Evolutionary conservation across 2,888 invertebrate species (phyloP), one percentile per base, ranked within the genome.

Genomic region (Mythimna albipuncta): DNA sequence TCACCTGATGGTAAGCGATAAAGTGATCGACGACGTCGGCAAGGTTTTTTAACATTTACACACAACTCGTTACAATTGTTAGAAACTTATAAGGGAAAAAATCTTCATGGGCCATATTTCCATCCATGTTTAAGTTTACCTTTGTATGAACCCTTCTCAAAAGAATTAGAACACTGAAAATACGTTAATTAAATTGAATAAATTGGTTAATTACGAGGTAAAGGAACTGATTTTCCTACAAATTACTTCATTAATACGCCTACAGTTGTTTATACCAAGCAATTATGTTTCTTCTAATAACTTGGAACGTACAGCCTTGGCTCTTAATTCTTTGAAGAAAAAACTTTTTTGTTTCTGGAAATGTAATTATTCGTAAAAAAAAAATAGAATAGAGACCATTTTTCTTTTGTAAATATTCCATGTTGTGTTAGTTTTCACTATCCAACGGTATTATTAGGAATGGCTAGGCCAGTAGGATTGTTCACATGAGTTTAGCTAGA

Each of bases 381-480:
- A 68, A 61, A 50, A 41, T 81, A 75, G 81, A 82, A 81, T 77
- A 64, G 62, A 68, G 52, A 41, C 62, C 69, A 76, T 78, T 80
- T 79, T 74, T 72, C 78, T 79, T 82, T 84, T 80, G 79, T 80
- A 83, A 83, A 84, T 89, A 74, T 79, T 80, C 79, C 77, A 78
- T 67, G 41, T 66, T 44, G 32, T 7, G 73, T 50, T 19, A 6
- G 72, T 81, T 59, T 84, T 62, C 88, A 68, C 78, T 79, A 65
- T 75, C 21, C 0, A 11, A 11, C 47, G 41, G 47, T 47, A 47
- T 47, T 47, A 19, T 47, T 16, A 44, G 13, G 9, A 44, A 44
- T 44, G 13, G 5, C 4, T 44, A 41, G 13, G 13, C 13, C 44
- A 10, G 10, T 13, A 44, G 44, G 44, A 44, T 44, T 44, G 13